Evolutionary conservation across 2,888 invertebrate genomes (phyloP), one percentile per base, ranked within the genome.

Genomic region (Charanyca ferruginea): DNA sequence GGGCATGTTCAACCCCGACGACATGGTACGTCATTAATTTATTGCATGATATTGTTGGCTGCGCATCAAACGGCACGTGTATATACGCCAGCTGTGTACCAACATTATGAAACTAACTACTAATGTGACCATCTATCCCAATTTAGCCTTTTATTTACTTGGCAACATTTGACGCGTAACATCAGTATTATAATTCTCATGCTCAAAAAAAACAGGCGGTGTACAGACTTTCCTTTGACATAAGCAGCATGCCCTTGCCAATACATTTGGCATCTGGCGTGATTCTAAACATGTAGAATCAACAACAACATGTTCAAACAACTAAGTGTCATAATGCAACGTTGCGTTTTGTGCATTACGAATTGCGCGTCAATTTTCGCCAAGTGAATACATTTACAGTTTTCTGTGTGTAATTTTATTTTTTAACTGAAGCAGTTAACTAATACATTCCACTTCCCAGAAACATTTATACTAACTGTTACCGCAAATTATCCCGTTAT

Each of bases 1-100:
- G 98, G 98, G 98, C 85, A 98, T 98, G 98, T 98, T 98, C 96
- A 97, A 97, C 91, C 97, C 98, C 28, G 98, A 98, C 62, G 98
- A 98, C 92, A 96, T 98, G 93, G 96, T 97, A 93, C 95, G 93
- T 92, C 91, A 80, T 74, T 83, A 84, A 82, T 85, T 85, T 89
- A 86, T 87, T 92, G 95, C 95, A 95, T 95, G 95, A 87, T 87
- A 79, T 86, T 83, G 81, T 87, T 90, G 85, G 88, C 84, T 87
- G 86, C 83, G 78, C 84, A 83, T 82, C 85, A 84, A 79, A 85
- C 77, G 91, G 91, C 90, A 90, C 86, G 73, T 93, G 94, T 94
- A 93, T 83, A 94, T 93, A 93, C 81, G 89, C 89, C 90, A 85
- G 81, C 72, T 80, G 69, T 78, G 68, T 77, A 83, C 84, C 81